Base-by-base conservation (phyloP, 2,888 invertebrate genomes). In the Tiliacea citrago region DNA sequence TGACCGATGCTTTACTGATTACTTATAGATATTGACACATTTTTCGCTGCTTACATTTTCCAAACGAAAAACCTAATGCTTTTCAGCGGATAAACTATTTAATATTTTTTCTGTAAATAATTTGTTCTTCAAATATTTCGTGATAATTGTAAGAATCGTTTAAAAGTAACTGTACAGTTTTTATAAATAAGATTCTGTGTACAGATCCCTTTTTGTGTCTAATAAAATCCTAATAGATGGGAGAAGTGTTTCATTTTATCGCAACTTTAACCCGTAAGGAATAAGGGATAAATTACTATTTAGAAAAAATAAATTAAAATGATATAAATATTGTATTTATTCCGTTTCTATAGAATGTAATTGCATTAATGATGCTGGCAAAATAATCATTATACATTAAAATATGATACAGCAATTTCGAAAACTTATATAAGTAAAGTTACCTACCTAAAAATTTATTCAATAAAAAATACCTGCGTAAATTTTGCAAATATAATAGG, bases 321-420 rank as follows among this genome's bases (percentile, higher is more conserved):
- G 92, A 92, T 94, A 94, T 93, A 94, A 93, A 94, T 94, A 93
- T 92, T 91, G 89, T 93, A 93, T 93, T 94, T 94, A 94, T 93
- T 94, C 92, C 87, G 91, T 94, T 93, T 92, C 90, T 91, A 93
- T 92, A 93, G 91, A 90, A 93, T 93, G 92, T 93, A 92, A 91
- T 93, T 92, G 93, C 92, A 93, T 79, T 92, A 91, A 94, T 93
- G 91, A 94, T 90, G 90, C 91, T 92, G 92, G 92, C 88, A 91
- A 93, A 93, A 92, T 91, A 92, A 92, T 90, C 84, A 90, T 88
- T 86, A 87, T 88, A 91, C 89, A 89, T 87, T 88, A 87, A 88
- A 89, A 91, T 88, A 90, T 90, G 78, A 87, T 90, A 93, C 91
- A 90, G 86, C 88, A 93, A 93, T 92, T 93, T 93, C 81, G 89